Evolutionary conservation across 2,888 invertebrate species (phyloP).

Genomic region (Campoplex capitator): DNA sequence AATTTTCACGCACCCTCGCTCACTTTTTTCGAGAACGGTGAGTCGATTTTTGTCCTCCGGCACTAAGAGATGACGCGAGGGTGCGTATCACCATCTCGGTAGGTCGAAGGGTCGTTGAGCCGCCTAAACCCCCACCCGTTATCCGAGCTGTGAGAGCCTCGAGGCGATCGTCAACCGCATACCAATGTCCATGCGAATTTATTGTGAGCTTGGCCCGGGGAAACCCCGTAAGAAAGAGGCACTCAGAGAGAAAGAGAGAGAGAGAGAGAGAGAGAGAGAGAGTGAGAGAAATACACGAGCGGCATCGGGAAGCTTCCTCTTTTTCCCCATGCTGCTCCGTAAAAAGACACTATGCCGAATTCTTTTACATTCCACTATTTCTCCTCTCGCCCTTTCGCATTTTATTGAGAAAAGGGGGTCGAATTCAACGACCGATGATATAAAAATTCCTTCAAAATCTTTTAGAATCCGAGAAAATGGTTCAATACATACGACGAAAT

Average conservation of each 20-base stretch:
- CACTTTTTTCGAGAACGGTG: conserved; percentile 14
- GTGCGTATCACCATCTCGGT: conserved; percentile 45
- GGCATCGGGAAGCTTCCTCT: conserved; percentile 35
- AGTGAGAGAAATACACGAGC: conserved; percentile 11
- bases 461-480: conserved; percentile 1
- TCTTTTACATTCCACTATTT: conserved; percentile 54
- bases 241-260: conserved; percentile 29
- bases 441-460: conserved; percentile 39
- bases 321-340: conserved; percentile 31
- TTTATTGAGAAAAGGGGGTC: conserved; percentile 29
- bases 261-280: conserved; percentile 26
- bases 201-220: conserved; percentile 63
- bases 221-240: conserved; percentile 4
- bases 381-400: conserved; percentile 21
- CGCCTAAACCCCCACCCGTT: conserved; percentile 30
- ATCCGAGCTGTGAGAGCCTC: conserved; percentile 56
- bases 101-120: conserved; percentile 59
- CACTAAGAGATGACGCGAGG: conserved; percentile 46
- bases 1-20: conserved; percentile 58
- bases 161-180: conserved; percentile 71
- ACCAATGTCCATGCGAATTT: conserved; percentile 72
- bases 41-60: conserved; percentile 52
- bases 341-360: conserved; percentile 55
- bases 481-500: not conserved
- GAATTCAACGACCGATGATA: conserved; percentile 25